phyloP scores from a whole-genome alignment of 2,888 invertebrate genomes.

The Aphelenchoides bicaudatus region DNA sequence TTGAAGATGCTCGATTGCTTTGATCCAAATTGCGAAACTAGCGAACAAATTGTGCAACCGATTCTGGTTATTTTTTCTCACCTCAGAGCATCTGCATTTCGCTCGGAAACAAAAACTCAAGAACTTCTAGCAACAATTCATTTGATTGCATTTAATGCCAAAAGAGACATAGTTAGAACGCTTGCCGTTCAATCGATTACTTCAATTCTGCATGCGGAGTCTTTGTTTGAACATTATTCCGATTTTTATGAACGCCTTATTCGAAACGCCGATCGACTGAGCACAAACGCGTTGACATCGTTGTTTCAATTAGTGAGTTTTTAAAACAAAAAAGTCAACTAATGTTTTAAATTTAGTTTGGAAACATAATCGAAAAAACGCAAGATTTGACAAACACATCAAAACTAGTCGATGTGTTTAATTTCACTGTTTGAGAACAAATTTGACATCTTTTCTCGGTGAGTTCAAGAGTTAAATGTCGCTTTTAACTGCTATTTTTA shows the following conservation, averaged over 20 bases:
- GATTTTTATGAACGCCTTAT: neutral
- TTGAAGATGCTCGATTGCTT: neutral
- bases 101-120: neutral
- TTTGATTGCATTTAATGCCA: slow-evolving; percentile 7
- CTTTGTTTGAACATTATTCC: neutral
- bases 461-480: neutral
- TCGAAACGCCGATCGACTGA: neutral
- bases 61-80: neutral
- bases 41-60: slow-evolving; percentile 1
- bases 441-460: neutral
- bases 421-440: neutral
- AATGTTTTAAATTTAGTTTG: too few relatives aligned
- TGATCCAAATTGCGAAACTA: neutral
- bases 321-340: neutral
- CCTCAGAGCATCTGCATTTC: neutral
- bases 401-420: neutral
- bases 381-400: too few relatives aligned
- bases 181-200: slow-evolving; percentile 7
- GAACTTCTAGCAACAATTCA: neutral
- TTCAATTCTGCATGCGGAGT: slow-evolving; percentile 4
- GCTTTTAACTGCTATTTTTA: neutral
- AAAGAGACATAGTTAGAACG: neutral
- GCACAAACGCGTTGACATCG: neutral
- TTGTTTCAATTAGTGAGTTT: slow-evolving; percentile 1
- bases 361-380: too few relatives aligned